Evolutionary conservation across 2,113 vertebrate species (phyloP).

Genomic region (Podarcis muralis): DNA sequence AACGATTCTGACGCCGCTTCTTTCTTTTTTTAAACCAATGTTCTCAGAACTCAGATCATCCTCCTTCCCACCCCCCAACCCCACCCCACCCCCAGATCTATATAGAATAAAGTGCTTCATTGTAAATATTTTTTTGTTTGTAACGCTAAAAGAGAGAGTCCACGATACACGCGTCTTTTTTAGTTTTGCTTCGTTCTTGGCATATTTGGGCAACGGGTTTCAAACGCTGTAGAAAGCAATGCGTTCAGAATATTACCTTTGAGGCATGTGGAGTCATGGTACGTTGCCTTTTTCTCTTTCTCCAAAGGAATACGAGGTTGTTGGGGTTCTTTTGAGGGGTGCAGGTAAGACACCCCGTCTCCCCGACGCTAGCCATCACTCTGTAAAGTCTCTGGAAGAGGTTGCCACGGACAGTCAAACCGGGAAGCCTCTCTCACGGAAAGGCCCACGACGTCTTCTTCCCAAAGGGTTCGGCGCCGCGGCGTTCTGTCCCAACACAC

Average conservation of each 20-base stretch:
- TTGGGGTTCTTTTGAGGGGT: not conserved
- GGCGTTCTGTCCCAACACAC: conserved; percentile 48
- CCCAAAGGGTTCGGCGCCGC: conserved; percentile 53
- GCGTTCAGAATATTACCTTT: conserved; percentile 43
- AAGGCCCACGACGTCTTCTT: conserved; percentile 26
- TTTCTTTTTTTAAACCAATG: conserved; percentile 15
- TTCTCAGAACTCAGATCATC: conserved; percentile 57
- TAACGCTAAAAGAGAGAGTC: conserved; percentile 71
- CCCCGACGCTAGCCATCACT: no score
- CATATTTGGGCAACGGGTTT: conserved; percentile 48
- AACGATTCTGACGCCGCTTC: conserved; percentile 49
- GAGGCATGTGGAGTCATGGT: conserved; percentile 50
- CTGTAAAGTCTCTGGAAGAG: not conserved
- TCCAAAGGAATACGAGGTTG: not conserved
- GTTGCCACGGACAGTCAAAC: conserved; percentile 17
- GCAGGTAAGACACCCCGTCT: not conserved
- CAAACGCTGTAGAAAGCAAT: conserved; percentile 17
- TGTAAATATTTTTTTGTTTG: conserved; percentile 68
- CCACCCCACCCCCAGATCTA: conserved; percentile 57
- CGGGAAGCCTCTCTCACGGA: conserved; percentile 17
- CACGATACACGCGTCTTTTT: conserved; percentile 46
- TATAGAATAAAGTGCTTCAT: conserved; percentile 85
- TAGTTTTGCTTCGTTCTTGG: conserved; percentile 24
- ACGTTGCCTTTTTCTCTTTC: conserved; percentile 21
- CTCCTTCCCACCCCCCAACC: conserved; percentile 26